Percentiles rank a stretch among this genome's conserved stretches.
Conservation (phyloP, 2,888 invertebrate genomes). For the Fissipunctia ypsillon region DNA sequence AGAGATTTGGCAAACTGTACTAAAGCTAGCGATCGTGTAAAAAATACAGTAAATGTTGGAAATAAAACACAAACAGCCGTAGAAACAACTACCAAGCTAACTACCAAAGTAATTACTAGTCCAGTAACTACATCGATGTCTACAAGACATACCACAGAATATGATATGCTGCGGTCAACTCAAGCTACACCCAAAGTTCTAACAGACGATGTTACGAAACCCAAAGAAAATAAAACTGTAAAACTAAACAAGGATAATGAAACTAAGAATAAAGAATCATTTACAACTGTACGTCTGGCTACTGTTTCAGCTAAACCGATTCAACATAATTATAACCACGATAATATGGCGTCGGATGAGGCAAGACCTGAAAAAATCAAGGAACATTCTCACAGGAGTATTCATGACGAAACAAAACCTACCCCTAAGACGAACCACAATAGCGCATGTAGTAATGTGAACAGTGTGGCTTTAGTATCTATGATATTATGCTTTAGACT, state of each 20-base stretch:
- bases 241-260: constrained; percentile 57
- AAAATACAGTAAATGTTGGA: neutral
- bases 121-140: constrained; percentile 40
- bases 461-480: constrained; percentile 68
- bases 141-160: constrained; percentile 41
- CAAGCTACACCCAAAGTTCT: constrained; percentile 9
- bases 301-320: constrained; percentile 86
- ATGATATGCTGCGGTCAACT: constrained; percentile 18
- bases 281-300: constrained; percentile 83
- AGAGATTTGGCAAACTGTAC: constrained; percentile 82
- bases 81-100: constrained; percentile 44
- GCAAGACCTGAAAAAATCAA: constrained; percentile 83
- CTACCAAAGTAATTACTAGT: constrained; percentile 43
- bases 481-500: constrained; percentile 73
- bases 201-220: constrained; percentile 14
- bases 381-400: constrained; percentile 75
- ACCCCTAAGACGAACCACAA: constrained; percentile 62
- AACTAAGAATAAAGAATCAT: constrained; percentile 64
- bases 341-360: constrained; percentile 87
- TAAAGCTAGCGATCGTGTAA: constrained; percentile 33
- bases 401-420: constrained; percentile 74
- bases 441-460: constrained; percentile 69
- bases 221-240: constrained; percentile 42
- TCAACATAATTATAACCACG: constrained; percentile 76
- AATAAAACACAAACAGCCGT: constrained; percentile 25